Base-by-base conservation (phyloP, 2,797 vertebrate species). In the Rhinogobio ventralis region DNA sequence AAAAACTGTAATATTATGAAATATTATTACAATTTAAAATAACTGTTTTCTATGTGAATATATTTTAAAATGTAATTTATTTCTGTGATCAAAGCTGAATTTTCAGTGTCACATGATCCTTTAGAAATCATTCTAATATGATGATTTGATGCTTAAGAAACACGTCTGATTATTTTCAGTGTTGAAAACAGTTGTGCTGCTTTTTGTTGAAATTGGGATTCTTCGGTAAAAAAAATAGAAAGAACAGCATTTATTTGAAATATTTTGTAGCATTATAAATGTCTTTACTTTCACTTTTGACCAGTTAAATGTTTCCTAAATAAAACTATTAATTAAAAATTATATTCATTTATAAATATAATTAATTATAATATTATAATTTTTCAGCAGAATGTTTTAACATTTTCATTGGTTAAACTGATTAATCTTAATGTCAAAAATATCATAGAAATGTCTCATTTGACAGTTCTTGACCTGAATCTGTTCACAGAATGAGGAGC, bases 401-500 rank as follows among this genome's bases (percentile, higher is more conserved):
- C 6, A 19, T 20, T 51, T 53, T 36, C 14, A 11, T 33, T 14
- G 23, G 33, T 39, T 57, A 25, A 36, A n/a, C 20, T 2, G 30
- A 57, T 57, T 8, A n/a, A 75, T 75, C 2, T 73, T 51, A 13
- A 30, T 53, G 17, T 42, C 23, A 11, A n/a, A 39, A 39, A 8
- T 79, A 14, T 5, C 42, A 28, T 33, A 9, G 5, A 33, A 6
- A 66, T 79, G 33, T 49, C 7, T 81, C 33, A 55, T 1, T 67
- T 23, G 67, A 25, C 71, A 15, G 5, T 23, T 62, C 15, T 33
- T 60, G 11, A 85, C 62, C 17, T 75, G 20, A 23, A 46, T 42
- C 39, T 79, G 15, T 39, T 60, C 86, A 46, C 88, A 96, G 95
- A 89, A 94, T 85, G 93, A 88, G 78, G 88, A 88, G 84, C 92